Conservation (phyloP, 1,140 invertebrate genomes). For the Drosophila novamexicana region DNA sequence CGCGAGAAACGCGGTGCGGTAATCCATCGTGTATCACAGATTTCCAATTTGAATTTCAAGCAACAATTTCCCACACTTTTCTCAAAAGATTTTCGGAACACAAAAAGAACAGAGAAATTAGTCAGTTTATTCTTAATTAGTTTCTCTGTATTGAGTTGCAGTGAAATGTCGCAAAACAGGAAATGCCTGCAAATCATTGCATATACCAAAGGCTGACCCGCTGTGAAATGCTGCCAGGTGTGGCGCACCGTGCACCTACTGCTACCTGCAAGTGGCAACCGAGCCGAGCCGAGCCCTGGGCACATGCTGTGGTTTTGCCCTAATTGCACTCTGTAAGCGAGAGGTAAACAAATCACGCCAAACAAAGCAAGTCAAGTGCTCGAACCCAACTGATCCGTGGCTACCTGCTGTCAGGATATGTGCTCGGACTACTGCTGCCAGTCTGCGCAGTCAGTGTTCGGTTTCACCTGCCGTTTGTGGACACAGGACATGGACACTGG, state of each 20-base stretch:
- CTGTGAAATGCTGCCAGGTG: conserved; percentile 34
- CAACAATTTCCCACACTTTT: conserved; percentile 65
- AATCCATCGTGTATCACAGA: conserved; percentile 54
- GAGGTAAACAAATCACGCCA: conserved; percentile 63
- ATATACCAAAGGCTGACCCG: conserved; percentile 35
- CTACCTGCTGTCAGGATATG: conserved; percentile 45
- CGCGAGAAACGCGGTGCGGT: conserved; percentile 62
- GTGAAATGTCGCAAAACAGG: conserved; percentile 44
- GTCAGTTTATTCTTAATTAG: conserved; percentile 76
- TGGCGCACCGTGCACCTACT: conserved; percentile 13
- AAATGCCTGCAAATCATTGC: conserved; percentile 55
- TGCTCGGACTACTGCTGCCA: conserved; percentile 20
- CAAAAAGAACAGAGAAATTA: conserved; percentile 50
- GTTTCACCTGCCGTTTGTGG: conserved; percentile 43
- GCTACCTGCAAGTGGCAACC: conserved; percentile 54
- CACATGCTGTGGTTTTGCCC: conserved; percentile 70
- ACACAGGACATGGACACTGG: conserved; percentile 40
- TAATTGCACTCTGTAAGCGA: conserved; percentile 67
- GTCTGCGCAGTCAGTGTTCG: conserved; percentile 42
- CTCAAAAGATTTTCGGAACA: neutral
- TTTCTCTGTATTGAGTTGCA: conserved; percentile 44
- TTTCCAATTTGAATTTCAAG: conserved; percentile 66
- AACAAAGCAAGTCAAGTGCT: conserved; percentile 64
- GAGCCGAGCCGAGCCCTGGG: conserved; percentile 15
- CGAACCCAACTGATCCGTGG: conserved; percentile 11